Evolutionary conservation across 1,140 invertebrate species (phyloP), one percentile per base, ranked within the genome.

Genomic region (Drosophila albomicans): DNA sequence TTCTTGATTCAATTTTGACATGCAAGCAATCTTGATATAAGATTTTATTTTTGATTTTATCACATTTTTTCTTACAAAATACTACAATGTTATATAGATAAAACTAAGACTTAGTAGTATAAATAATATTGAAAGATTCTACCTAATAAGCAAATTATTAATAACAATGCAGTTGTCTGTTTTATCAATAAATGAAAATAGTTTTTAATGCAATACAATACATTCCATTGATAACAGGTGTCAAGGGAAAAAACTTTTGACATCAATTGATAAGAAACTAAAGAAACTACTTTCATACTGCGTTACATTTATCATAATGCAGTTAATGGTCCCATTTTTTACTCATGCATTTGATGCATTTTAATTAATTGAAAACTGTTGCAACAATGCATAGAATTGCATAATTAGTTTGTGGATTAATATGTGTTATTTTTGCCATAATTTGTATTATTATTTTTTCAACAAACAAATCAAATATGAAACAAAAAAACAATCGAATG

Each of bases 321-420:
- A 43, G 41, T 43, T 43, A 13, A 43, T 43, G 41, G 6, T n/a
- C 41, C 15, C 15, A 15, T 32, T 25, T 25, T 25, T 25, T 3
- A 25, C 20, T 25, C 3, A 25, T 5, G 32, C 43, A 61, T 59
- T 48, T 74, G 38, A 45, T 28, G 57, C 67, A 28, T 56, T 68
- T 71, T 79, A 79, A 84, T 76, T 84, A 79, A 73, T 81, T 81
- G 73, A 25, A 57, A 65, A 66, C 65, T 75, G 75, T 63, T 16
- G 62, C 57, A 66, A 46, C n/a, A 59, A 66, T 62, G 15, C 6
- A 13, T 49, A 38, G 45, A 61, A 38, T 61, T 13, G 35, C 32
- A 62, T 74, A 56, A 74, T 69, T 62, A 62, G 66, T 56, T 46
- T 30, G 49, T 7, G 49, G 66, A 74, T 74, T 74, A 74, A 68